These are phyloP conservation scores for Phalloptychus januarius DNA, from an alignment of 2,797 vertebrate species.

Conservation along the genomic window DNA sequence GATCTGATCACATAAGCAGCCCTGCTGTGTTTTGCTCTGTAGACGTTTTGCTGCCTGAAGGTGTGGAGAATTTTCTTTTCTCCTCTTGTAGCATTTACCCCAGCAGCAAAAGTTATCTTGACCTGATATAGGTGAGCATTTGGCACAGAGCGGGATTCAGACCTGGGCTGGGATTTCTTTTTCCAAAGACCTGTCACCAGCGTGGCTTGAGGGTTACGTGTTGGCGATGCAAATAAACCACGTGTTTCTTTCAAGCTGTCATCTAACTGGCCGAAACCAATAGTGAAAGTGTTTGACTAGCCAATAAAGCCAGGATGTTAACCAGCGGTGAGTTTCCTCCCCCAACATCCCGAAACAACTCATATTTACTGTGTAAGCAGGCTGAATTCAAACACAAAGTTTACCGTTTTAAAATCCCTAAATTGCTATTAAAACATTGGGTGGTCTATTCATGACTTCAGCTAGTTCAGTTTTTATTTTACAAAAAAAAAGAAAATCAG, in stretches of 20 bases:
- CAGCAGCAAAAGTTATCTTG: not conserved
- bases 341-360: no score
- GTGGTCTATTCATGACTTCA: not conserved
- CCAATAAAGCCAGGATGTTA: no score
- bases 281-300: not conserved
- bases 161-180: no score
- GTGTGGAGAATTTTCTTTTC: not conserved
- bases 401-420: no score
- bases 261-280: not conserved
- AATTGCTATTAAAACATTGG: no score
- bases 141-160: not conserved
- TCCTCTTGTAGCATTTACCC: not conserved
- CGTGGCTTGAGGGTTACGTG: no score
- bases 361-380: no score
- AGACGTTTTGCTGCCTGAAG: not conserved
- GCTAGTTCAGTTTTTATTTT: not conserved
- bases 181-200: no score
- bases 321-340: no score
- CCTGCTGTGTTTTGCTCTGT: not conserved
- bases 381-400: no score
- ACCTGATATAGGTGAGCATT: not conserved
- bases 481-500: not conserved
- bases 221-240: no score
- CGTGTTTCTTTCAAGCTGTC: not conserved
- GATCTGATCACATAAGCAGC: not conserved